Conservation (phyloP, 2,797 vertebrate genomes). For the Prunella strophiata region DNA sequence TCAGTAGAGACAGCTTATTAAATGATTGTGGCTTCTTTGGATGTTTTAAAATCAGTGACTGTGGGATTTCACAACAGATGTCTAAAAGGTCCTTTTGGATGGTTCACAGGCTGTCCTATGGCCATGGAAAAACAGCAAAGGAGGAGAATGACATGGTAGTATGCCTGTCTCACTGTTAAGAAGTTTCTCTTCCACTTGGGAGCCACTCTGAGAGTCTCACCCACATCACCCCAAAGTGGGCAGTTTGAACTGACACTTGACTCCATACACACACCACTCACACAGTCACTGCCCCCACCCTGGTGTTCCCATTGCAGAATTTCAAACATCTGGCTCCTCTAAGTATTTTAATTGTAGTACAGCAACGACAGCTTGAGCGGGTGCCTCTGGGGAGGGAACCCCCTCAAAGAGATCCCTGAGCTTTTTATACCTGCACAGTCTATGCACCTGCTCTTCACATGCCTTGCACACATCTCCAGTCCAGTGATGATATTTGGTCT, state of each 20-base stretch:
- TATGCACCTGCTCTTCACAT: not conserved
- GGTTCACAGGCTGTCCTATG: not conserved
- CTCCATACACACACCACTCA: not conserved
- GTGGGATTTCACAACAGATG: not conserved
- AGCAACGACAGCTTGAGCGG: not conserved
- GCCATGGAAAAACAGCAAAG: not conserved
- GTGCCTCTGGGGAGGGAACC: not conserved
- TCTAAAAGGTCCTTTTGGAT: not conserved
- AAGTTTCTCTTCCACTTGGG: not conserved
- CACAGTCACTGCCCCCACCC: rapidly evolving
- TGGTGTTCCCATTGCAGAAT: not conserved
- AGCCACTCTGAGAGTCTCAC: not conserved
- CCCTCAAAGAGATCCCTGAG: not conserved
- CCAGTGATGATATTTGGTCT: not conserved
- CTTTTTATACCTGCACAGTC: not conserved
- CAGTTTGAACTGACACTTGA: not conserved
- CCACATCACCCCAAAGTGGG: not conserved
- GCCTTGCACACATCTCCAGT: not conserved
- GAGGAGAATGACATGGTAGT: not conserved
- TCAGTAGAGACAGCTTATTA: not conserved
- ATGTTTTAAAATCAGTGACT: not conserved
- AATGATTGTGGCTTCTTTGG: not conserved
- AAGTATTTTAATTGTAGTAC: not conserved
- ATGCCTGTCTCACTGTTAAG: not conserved
- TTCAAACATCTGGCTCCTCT: not conserved